Base-by-base conservation (phyloP, 2,888 invertebrate genomes). In the Ormyrus nitidulus region DNA sequence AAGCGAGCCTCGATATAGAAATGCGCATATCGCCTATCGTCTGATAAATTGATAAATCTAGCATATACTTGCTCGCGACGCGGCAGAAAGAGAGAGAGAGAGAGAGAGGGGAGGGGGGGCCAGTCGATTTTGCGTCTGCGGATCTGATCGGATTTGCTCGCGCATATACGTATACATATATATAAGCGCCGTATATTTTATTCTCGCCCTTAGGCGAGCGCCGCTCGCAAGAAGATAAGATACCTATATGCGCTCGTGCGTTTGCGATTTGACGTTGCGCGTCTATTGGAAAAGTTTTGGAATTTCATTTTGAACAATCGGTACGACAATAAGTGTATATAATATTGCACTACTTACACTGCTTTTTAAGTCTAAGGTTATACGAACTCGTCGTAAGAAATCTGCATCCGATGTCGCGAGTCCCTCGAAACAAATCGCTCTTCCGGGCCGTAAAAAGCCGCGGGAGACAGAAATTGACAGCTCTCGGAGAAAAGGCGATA, bases 31-130 rank as follows among this genome's bases (percentile, higher is more conserved):
- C 34, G 34, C 34, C 34, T 7, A 46, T 56, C 66, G 66, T 46
- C 13, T 66, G 83, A 81, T 83, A 83, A 85, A 84, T 84, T 84
- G 85, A 83, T 84, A 84, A 84, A 84, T 84, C 84, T 84, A 84
- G 81, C 83, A 82, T 83, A 53, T n/a, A 72, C 34, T 34, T 34
- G 34, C 34, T 34, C 34, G 13, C 62, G 44, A 7, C 62, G 11
- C 10, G 53, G 2, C 34, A 7, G 53, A 58, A 5, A 11, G 54
- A 6, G 65, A 13, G 19, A 19, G n/a, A 10, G 74, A 66, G 79
- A 64, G 71, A 73, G 64, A 74, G 77, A n/a, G 4, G 62, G 66
- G 56, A 65, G 65, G 69, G 62, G 53, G 65, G 51, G 66, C 10
- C 9, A 54, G 77, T 80, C 79, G 81, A 83, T 83, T 61, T 68